Evolutionary conservation across 2,113 vertebrate genomes (phyloP).

Genomic region (Phyllostomus discolor): DNA sequence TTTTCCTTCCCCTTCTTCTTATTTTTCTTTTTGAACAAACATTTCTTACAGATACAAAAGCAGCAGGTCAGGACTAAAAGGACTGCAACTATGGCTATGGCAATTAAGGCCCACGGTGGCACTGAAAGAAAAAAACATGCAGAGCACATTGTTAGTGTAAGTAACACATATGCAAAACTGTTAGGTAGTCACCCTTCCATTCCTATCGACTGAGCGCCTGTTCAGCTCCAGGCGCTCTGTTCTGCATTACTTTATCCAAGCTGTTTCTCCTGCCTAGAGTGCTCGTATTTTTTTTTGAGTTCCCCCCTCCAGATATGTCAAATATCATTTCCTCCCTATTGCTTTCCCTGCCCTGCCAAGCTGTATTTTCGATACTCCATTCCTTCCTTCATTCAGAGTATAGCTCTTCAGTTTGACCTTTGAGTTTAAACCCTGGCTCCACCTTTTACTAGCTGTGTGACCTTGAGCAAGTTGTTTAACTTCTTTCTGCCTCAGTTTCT

Average conservation of each 20-base stretch:
- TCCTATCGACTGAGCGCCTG: background rate
- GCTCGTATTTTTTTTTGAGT: background rate
- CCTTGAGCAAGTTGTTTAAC: background rate
- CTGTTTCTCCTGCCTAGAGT: too few relatives aligned
- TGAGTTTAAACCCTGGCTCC: background rate
- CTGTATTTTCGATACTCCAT: background rate
- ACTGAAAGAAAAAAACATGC: constrained; percentile 85
- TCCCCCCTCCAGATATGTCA: background rate
- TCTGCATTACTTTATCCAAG: fast-evolving
- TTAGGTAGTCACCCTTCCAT: background rate
- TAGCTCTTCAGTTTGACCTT: background rate
- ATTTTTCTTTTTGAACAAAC: constrained; percentile 99
- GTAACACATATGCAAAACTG: background rate
- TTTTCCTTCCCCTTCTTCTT: constrained; percentile 99
- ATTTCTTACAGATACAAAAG: constrained; percentile 99
- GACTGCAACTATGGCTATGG: constrained; percentile 96
- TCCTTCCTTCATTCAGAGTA: background rate
- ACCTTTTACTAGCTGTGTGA: background rate
- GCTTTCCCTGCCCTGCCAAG: background rate
- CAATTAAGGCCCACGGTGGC: constrained; percentile 98
- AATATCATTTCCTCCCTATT: background rate
- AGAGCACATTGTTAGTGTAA: constrained; percentile 45
- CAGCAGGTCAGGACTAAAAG: constrained; percentile 98
- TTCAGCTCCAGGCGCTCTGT: background rate
- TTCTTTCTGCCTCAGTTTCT: background rate